phyloP scores from a whole-genome alignment of 2,113 vertebrate genomes.

The Scophthalmus maximus region DNA sequence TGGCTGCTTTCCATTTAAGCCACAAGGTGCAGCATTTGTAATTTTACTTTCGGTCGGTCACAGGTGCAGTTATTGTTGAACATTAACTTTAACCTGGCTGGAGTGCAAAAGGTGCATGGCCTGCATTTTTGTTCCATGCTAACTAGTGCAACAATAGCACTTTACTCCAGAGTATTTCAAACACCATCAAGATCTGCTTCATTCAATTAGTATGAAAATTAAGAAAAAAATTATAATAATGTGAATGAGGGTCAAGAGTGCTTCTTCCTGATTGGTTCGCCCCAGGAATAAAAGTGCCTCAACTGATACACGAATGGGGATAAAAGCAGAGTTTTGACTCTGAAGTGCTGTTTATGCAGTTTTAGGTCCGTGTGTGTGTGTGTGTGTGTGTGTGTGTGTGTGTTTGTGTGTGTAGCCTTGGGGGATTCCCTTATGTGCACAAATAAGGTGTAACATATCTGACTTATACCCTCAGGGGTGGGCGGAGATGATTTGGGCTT shows the following conservation, averaged over 20 bases:
- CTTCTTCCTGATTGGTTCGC: slow-evolving; percentile 41
- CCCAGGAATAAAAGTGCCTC: slow-evolving; percentile 61
- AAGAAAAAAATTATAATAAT: slow-evolving; percentile 35
- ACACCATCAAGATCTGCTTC: slow-evolving; percentile 29
- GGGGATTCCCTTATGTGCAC: slow-evolving; percentile 8
- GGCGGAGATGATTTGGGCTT: slow-evolving; percentile 47
- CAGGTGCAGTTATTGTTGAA: slow-evolving; percentile 20
- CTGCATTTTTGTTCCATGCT: slow-evolving; percentile 31
- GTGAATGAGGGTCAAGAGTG: slow-evolving; percentile 41
- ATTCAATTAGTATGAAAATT: slow-evolving; percentile 20
- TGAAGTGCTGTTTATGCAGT: slow-evolving; percentile 42
- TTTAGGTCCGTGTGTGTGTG: slow-evolving; percentile 33
- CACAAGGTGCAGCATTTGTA: slow-evolving; percentile 54
- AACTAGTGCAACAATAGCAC: slow-evolving; percentile 30
- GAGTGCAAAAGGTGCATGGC: slow-evolving; percentile 50
- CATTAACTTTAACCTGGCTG: slow-evolving; percentile 25
- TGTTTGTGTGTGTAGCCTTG: not conserved
- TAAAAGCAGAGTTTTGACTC: slow-evolving; percentile 32
- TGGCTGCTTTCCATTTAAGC: slow-evolving; percentile 41
- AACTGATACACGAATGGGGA: slow-evolving; percentile 22
- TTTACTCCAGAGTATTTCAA: slow-evolving; percentile 24
- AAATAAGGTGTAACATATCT: slow-evolving; percentile 15
- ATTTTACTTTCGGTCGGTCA: slow-evolving; percentile 24
- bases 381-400: not conserved
- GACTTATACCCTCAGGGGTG: slow-evolving; percentile 32